These are phyloP conservation scores for Drosophila phalerata DNA, from an alignment of 2,888 invertebrate genomes.

Conservation along the genomic window DNA sequence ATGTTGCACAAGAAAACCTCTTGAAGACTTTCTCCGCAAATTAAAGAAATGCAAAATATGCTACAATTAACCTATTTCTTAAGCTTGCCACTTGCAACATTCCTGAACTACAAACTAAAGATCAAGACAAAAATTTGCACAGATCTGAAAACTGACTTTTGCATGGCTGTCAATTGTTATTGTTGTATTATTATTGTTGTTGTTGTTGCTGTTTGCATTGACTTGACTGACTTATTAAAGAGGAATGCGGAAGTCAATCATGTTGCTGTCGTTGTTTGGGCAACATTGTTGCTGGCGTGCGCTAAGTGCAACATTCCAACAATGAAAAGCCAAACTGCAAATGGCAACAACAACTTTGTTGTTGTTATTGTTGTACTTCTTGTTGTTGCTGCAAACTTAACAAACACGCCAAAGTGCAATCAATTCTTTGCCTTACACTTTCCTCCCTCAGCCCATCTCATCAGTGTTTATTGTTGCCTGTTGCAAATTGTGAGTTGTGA, in stretches of 20 bases:
- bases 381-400: slow-evolving; percentile 36
- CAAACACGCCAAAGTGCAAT: slow-evolving; percentile 67
- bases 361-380: not conserved
- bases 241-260: slow-evolving; percentile 57
- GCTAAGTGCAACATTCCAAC: slow-evolving; percentile 65
- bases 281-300: slow-evolving; percentile 54
- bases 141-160: slow-evolving; percentile 17
- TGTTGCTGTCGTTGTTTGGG: slow-evolving; percentile 37
- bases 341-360: slow-evolving; percentile 32
- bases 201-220: slow-evolving; percentile 22
- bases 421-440: slow-evolving; percentile 40
- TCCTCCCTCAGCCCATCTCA: slow-evolving; percentile 6
- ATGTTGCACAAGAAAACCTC: not conserved
- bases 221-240: slow-evolving; percentile 61
- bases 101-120: slow-evolving; percentile 24
- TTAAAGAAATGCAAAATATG: slow-evolving; percentile 4
- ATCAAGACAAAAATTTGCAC: slow-evolving; percentile 22
- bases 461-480: slow-evolving; percentile 27
- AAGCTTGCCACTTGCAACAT: slow-evolving; percentile 21
- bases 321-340: slow-evolving; percentile 48
- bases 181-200: slow-evolving; percentile 1
- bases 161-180: slow-evolving; percentile 6
- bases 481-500: slow-evolving; percentile 4
- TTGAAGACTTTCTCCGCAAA: slow-evolving; percentile 2
- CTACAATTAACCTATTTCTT: slow-evolving; percentile 8